These are phyloP conservation scores for Ctenoplectra terminalis DNA, from an alignment of 1,140 invertebrate genomes.

Conservation along the genomic window DNA sequence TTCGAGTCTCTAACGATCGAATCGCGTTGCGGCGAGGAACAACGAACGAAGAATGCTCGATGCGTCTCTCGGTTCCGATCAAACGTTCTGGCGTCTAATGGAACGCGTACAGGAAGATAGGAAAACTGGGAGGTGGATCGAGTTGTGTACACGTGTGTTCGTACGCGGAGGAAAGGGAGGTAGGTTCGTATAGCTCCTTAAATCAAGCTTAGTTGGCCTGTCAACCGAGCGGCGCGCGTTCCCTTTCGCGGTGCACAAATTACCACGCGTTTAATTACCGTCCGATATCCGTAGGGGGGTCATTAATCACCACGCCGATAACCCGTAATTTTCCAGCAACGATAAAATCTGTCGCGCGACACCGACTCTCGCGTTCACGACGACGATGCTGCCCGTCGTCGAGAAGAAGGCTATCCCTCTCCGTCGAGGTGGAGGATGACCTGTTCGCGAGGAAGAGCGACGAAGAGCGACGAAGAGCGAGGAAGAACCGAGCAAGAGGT, in stretches of 20 bases:
- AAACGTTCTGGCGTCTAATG: neutral
- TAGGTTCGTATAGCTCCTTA: conserved; percentile 55
- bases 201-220: conserved; percentile 65
- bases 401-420: too few species aligned
- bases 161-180: neutral
- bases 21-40: neutral
- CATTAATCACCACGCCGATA: conserved; percentile 70
- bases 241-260: conserved; percentile 72
- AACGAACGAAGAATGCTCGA: neutral
- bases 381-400: neutral
- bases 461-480: neutral
- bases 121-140: conserved; percentile 3
- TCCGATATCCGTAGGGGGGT: conserved; percentile 65
- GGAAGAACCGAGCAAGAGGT: neutral
- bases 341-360: conserved; percentile 71
- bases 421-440: too few species aligned
- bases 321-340: conserved; percentile 67
- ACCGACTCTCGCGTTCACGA: conserved; percentile 16
- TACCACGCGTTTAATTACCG: conserved; percentile 78
- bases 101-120: neutral
- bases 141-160: neutral
- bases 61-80: neutral
- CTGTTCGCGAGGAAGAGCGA: neutral
- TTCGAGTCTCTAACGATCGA: conserved; percentile 18
- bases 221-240: conserved; percentile 67